A percentile compares a stretch with the other conserved stretches of the same genome.
Conservation (phyloP, 2,888 invertebrate genomes). For the Diaphora mendica region DNA sequence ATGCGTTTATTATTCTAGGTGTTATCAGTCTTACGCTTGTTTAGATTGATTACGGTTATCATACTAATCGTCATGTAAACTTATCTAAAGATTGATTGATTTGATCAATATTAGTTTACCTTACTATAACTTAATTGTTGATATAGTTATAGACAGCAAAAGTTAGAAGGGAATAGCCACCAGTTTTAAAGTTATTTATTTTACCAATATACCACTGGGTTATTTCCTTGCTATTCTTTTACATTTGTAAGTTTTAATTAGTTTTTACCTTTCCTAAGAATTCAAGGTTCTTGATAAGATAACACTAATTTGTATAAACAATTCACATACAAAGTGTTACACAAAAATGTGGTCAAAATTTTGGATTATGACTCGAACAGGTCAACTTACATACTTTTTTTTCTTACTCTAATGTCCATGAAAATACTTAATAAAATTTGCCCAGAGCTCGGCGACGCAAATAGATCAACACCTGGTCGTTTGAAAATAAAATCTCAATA, state of each 20-base stretch:
- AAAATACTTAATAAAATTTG: no score
- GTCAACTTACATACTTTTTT: neutral
- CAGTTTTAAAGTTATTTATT: neutral
- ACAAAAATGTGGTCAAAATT: neutral
- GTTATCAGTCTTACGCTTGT: neutral
- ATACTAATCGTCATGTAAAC: neutral
- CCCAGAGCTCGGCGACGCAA: no score
- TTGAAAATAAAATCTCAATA: no score
- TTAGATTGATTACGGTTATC: neutral
- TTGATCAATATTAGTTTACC: neutral
- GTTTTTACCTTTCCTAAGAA: neutral
- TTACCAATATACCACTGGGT: neutral
- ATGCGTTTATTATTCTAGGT: neutral
- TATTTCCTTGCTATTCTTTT: neutral
- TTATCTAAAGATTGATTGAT: neutral
- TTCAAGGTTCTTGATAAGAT: neutral
- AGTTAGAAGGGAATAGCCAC: no score
- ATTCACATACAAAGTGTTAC: neutral
- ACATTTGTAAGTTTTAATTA: no score
- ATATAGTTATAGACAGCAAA: no score
- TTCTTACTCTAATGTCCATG: no score
- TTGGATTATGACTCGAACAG: no score
- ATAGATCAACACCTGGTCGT: no score
- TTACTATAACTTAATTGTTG: neutral
- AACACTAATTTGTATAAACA: neutral